Evolutionary conservation across 2,113 vertebrate genomes (phyloP).

Genomic region (Etia nguti): DNA sequence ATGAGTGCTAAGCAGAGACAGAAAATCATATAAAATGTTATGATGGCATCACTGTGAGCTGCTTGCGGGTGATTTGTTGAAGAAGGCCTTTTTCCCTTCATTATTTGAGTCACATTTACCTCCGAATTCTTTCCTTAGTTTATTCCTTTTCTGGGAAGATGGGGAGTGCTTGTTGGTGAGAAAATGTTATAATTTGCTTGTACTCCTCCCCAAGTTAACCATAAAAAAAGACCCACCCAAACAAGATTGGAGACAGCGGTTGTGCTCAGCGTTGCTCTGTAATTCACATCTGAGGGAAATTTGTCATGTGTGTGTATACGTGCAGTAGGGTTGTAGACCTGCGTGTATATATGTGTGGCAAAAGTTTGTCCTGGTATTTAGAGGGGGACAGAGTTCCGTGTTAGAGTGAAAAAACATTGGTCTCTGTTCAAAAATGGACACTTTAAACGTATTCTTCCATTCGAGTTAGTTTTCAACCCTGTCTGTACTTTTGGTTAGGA

Average conservation of each 20-base stretch:
- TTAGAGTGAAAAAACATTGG: not conserved
- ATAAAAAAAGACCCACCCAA: conserved; percentile 69
- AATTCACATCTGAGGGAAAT: conserved; percentile 48
- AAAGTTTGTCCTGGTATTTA: conserved; percentile 14
- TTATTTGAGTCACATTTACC: not conserved
- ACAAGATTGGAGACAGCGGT: conserved; percentile 62
- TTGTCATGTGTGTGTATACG: not conserved
- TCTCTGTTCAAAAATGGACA: not conserved
- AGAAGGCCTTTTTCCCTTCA: not conserved
- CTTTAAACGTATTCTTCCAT: not conserved
- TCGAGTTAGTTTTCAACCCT: not conserved
- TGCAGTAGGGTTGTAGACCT: not conserved
- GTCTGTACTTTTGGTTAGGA: not conserved
- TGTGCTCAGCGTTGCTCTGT: conserved; percentile 50
- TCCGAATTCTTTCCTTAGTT: not conserved
- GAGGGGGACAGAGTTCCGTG: not conserved
- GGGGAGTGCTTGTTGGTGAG: conserved; percentile 12
- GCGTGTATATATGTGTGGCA: not conserved
- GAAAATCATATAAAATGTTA: not conserved
- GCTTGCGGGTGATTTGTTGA: not conserved
- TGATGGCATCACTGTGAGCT: not conserved
- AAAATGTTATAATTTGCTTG: conserved; percentile 43
- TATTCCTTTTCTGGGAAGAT: not conserved
- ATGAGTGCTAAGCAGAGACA: not conserved
- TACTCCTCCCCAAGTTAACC: conserved; percentile 62